phyloP scores from a whole-genome alignment of 1,140 invertebrate genomes.

The Drosophila aff. region DNA sequence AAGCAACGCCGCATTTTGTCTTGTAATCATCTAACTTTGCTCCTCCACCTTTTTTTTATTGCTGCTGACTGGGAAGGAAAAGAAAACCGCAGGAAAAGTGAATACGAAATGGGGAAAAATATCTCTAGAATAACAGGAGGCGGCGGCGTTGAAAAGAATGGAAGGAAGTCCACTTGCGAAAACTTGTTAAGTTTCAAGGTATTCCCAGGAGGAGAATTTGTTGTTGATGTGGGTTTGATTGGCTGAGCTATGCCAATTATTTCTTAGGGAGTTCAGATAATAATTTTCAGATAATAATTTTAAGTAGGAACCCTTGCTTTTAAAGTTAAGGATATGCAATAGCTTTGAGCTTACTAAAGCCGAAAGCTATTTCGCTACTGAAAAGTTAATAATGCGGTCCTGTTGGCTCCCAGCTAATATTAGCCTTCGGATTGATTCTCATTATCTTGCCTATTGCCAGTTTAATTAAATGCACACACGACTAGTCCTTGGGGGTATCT shows the following conservation, averaged over 20 bases:
- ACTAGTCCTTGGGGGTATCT: not conserved
- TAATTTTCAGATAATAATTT: slow-evolving; percentile 1
- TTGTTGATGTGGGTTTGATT: slow-evolving; percentile 4
- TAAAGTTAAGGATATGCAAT: not conserved
- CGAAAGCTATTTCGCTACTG: not conserved
- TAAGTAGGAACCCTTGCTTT: not conserved
- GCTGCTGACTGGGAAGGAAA: slow-evolving; percentile 17
- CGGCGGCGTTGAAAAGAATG: slow-evolving; percentile 1
- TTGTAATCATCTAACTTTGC: slow-evolving; percentile 65
- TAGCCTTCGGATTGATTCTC: not conserved
- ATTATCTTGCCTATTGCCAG: slow-evolving; percentile 10
- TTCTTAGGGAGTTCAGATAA: not conserved
- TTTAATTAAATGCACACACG: slow-evolving; percentile 34
- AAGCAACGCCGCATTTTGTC: slow-evolving; percentile 63
- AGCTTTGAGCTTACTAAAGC: not conserved
- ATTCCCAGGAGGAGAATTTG: slow-evolving; percentile 8
- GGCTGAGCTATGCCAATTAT: slow-evolving; percentile 13
- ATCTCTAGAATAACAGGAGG: slow-evolving; percentile 2
- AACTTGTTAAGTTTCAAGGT: slow-evolving; percentile 27
- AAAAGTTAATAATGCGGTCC: not conserved
- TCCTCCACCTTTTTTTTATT: slow-evolving; percentile 10
- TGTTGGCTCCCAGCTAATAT: not conserved
- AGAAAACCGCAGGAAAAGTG: slow-evolving; percentile 27
- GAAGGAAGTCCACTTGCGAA: slow-evolving; percentile 3
- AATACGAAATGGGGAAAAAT: slow-evolving; percentile 18